These are phyloP conservation scores for Xestia ashworthii DNA, from an alignment of 2,888 invertebrate species.

Conservation along the genomic window DNA sequence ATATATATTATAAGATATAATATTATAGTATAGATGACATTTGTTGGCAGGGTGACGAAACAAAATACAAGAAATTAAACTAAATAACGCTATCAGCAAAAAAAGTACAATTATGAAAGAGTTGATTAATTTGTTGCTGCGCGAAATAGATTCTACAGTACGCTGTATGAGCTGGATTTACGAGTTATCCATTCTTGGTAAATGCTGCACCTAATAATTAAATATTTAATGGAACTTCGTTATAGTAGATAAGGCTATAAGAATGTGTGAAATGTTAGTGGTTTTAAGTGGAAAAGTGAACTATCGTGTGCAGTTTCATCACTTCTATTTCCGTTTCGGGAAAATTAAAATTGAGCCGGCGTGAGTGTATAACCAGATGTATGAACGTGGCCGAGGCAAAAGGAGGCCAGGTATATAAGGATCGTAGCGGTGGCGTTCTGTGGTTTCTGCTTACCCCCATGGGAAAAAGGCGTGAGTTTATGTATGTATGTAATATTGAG, in stretches of 20 bases:
- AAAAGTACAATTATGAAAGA: background rate
- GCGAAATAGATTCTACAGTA: background rate
- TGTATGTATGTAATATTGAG: background rate
- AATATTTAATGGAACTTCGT: background rate
- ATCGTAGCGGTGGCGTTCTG: too few relatives aligned
- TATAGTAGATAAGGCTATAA: background rate
- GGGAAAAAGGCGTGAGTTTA: too few relatives aligned
- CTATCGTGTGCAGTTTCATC: background rate
- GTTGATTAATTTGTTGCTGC: background rate
- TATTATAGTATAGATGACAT: too few relatives aligned
- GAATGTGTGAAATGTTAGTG: background rate
- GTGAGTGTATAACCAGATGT: too few relatives aligned
- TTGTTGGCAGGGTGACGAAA: background rate
- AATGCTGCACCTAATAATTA: slow-evolving; percentile 14
- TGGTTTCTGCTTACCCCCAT: too few relatives aligned
- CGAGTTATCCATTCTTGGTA: slow-evolving; percentile 24
- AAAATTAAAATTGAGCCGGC: background rate
- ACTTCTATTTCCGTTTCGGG: background rate
- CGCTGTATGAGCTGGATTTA: slow-evolving; percentile 5
- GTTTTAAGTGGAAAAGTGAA: slow-evolving; percentile 9
- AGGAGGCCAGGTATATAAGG: too few relatives aligned
- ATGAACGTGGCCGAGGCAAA: too few relatives aligned
- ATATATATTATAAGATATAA: too few relatives aligned
- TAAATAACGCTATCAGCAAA: background rate
- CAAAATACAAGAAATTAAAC: background rate